Conservation (phyloP, 2,888 invertebrate species). For the Clivina fossor region DNA sequence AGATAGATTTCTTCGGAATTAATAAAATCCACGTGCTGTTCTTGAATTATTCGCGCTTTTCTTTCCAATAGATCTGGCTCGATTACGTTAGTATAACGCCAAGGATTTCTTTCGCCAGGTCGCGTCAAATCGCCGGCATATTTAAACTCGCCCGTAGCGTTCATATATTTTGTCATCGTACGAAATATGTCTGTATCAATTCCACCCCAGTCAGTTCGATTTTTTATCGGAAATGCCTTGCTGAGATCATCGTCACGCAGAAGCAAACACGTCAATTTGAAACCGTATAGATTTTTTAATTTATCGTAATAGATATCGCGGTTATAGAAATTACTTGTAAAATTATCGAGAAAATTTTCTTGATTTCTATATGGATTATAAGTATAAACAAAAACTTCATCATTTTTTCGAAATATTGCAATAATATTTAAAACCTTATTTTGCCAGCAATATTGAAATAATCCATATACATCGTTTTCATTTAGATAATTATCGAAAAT, state of each 20-base stretch:
- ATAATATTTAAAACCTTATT: conserved; percentile 18
- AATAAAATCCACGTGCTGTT: conserved; percentile 23
- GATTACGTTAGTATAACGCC: conserved; percentile 25
- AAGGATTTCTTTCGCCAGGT: conserved; percentile 28
- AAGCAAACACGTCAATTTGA: conserved; percentile 17
- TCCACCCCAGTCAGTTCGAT: conserved; percentile 7
- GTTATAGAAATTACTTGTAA: conserved; percentile 4
- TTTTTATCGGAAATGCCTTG: conserved; percentile 9
- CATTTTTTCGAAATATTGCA: conserved; percentile 4
- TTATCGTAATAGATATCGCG: conserved; percentile 24
- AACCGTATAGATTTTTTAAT: conserved; percentile 20
- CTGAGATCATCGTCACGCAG: conserved; percentile 23
- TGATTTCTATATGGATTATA: conserved; percentile 25
- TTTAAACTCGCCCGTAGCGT: conserved; percentile 13
- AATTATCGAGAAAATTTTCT: conserved; percentile 12
- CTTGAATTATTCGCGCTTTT: conserved; percentile 11
- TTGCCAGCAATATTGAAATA: conserved; percentile 19
- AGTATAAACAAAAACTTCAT: conserved; percentile 16
- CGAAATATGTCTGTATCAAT: conserved; percentile 20
- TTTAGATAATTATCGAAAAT: conserved; percentile 4
- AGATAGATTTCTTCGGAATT: conserved; percentile 27
- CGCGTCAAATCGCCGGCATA: conserved; percentile 11
- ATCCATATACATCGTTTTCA: background rate
- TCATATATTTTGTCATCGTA: conserved; percentile 18
- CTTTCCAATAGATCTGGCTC: background rate